These are phyloP conservation scores for Peribatodes rhomboidaria DNA, from an alignment of 2,888 invertebrate species.

Conservation along the genomic window DNA sequence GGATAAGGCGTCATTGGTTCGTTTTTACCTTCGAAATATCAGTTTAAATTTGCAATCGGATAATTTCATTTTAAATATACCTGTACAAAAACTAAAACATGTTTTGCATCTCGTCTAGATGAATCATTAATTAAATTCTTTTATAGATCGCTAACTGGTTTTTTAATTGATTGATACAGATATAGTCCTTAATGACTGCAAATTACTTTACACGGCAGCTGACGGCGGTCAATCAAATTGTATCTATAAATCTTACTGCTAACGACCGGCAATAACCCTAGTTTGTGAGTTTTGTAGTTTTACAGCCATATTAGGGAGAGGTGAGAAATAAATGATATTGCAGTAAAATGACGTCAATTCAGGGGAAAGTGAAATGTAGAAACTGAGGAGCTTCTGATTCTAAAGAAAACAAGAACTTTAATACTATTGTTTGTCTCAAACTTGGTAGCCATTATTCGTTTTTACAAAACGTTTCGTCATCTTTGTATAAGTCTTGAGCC, in stretches of 20 bases:
- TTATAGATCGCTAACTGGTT: constrained; percentile 8
- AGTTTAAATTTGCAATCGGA: no score
- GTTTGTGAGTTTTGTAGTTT: not conserved
- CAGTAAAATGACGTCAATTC: no score
- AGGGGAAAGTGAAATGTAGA: not conserved
- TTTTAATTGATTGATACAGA: constrained; percentile 9
- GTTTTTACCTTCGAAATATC: no score
- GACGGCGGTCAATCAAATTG: not conserved
- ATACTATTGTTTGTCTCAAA: no score
- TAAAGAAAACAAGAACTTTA: no score
- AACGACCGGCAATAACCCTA: constrained; percentile 10
- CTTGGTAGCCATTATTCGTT: no score
- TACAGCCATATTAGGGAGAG: not conserved
- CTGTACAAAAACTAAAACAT: not conserved
- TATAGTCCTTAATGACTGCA: constrained; percentile 7
- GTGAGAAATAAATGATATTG: not conserved
- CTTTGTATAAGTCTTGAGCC: no score
- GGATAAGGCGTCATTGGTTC: no score
- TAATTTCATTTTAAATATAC: no score
- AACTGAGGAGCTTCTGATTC: no score
- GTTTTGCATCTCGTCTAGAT: not conserved
- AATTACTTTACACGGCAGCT: constrained; percentile 3
- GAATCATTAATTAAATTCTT: constrained; percentile 2
- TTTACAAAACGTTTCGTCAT: no score
- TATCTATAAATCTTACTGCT: constrained; percentile 25